phyloP scores from a whole-genome alignment of 2,888 invertebrate genomes.

The Therioaphis trifolii region DNA sequence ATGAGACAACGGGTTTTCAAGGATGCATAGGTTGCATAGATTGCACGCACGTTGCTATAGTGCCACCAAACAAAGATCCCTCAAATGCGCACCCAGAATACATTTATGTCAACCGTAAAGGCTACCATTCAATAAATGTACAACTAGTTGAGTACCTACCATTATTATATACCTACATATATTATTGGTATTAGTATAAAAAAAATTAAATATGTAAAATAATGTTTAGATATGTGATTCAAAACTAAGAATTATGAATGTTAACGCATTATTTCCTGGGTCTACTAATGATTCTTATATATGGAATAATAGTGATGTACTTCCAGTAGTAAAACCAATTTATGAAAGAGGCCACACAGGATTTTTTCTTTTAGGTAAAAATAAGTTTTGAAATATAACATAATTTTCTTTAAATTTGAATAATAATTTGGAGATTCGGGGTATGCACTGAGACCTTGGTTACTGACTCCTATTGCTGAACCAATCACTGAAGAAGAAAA shows the following conservation, averaged over 20 bases:
- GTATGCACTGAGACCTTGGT: conserved; percentile 43
- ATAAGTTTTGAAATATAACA: not conserved
- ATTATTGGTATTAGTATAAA: no score
- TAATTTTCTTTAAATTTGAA: no score
- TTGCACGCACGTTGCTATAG: no score
- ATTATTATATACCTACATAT: no score
- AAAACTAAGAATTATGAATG: conserved; percentile 3
- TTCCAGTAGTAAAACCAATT: not conserved
- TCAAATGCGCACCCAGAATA: no score
- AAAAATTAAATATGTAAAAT: not conserved
- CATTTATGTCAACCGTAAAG: conserved; percentile 15
- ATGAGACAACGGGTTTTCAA: no score
- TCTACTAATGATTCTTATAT: not conserved
- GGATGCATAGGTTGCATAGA: no score
- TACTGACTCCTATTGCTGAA: conserved; percentile 38
- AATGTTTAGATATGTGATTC: conserved; percentile 3
- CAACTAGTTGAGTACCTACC: conserved; percentile 13
- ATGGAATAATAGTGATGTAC: conserved; percentile 9
- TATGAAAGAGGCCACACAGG: not conserved
- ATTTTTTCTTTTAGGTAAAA: not conserved
- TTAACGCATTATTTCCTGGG: conserved; percentile 17
- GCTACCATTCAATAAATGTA: conserved; percentile 10
- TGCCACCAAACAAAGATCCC: no score
- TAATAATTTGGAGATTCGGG: conserved; percentile 50
- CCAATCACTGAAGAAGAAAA: conserved; percentile 29